Conservation (phyloP, 35 echinoderm and acorn worm species). For the Stichopus chloronotus region DNA sequence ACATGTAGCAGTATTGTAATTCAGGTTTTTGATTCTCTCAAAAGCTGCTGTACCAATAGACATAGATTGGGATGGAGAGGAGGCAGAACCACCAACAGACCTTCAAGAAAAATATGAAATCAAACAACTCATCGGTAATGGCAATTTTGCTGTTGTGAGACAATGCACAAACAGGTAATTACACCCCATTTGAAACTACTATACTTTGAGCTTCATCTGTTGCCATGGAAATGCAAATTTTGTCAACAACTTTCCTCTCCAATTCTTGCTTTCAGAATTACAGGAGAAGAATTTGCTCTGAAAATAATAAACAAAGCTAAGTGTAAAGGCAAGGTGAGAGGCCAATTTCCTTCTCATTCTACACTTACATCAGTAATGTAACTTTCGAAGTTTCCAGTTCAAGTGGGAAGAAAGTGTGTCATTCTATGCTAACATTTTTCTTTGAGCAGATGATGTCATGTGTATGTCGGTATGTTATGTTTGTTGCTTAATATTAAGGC, state of each 20-base stretch:
- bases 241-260: neutral
- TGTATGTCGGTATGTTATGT: too few species aligned
- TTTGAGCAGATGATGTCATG: too few species aligned
- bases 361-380: too few species aligned
- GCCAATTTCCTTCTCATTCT: neutral
- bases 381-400: too few species aligned
- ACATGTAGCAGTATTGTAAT: too few species aligned
- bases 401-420: too few species aligned
- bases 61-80: neutral
- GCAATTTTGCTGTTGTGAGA: slow-evolving; percentile 98
- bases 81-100: slow-evolving; percentile 58
- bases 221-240: neutral
- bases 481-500: too few species aligned
- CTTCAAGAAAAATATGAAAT: slow-evolving; percentile 87
- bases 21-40: neutral
- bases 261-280: slow-evolving; percentile 55
- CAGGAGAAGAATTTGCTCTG: slow-evolving; percentile 84
- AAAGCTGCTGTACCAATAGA: slow-evolving; percentile 49
- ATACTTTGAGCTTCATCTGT: neutral
- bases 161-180: slow-evolving; percentile 93
- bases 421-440: too few species aligned
- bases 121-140: slow-evolving; percentile 90
- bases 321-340: slow-evolving; percentile 95
- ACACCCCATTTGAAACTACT: neutral
- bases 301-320: slow-evolving; percentile 98